Base-by-base conservation (phyloP, 2,113 vertebrate species). In the Apus apus region DNA sequence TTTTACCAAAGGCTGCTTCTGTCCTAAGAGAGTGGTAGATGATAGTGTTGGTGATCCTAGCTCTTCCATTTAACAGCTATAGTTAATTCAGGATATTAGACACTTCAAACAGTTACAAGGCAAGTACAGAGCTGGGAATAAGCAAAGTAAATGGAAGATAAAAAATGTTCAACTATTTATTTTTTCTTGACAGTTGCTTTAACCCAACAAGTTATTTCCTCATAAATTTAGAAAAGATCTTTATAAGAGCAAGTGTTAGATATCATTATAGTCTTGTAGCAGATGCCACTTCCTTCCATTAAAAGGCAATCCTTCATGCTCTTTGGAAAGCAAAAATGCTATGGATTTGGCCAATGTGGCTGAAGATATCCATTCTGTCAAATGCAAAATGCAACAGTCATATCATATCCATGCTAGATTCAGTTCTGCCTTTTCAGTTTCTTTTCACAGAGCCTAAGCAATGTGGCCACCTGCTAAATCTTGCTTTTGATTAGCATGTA, bases 401-500 rank as follows among this genome's bases (percentile, higher is more conserved):
- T 66, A 64, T 90, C 89, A 93, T 51, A 23, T 87, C 82, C 64
- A 48, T 70, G 86, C 64, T 68, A 54, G 58, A 90, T 88, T 67
- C 80, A 94, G 77, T 93, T 91, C 67, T 91, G 77, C 51, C 65
- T 85, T 89, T 94, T 85, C 73, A 75, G 46, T 86, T 94, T 91
- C 60, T 80, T 89, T 93, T 94, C 83, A 91, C 73, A 76, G 89
- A 90, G 66, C 58, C 48, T 66, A 71, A 89, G 79, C 81, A 72
- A 58, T 83, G 71, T 90, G 81, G 54, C 81, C 89, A 94, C 91
- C 88, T 90, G 94, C 84, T 94, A 90, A 82, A 96, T 88, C 27
- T 40, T 43, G 87, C 70, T 81, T 87, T 93, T 68, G 73, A 79
- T 82, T 62, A 85, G 58, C 46, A 48, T 78, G 75, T 70, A 61